phyloP scores from a whole-genome alignment of 37 sponge, comb jelly and placozoan genomes.

The Crambe crambe region DNA sequence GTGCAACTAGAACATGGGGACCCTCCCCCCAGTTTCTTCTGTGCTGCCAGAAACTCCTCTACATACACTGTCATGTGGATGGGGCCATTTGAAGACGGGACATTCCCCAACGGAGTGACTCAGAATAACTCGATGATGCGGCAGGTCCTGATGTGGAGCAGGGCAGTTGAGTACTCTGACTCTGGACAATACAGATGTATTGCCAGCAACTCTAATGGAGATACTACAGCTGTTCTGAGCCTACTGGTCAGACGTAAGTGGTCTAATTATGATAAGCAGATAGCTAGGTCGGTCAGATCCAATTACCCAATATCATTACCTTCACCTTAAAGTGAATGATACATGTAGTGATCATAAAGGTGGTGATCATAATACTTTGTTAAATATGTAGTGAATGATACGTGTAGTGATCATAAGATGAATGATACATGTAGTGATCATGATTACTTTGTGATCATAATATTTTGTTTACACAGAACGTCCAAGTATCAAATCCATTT shows the following conservation, averaged over 20 bases:
- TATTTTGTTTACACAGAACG: constrained; percentile 15
- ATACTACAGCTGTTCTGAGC: neutral
- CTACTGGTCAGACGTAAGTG: no score
- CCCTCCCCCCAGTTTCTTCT: constrained; percentile 9
- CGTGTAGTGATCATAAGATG: no score
- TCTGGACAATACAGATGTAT: constrained; percentile 12
- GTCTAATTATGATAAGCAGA: no score
- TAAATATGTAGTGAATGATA: no score
- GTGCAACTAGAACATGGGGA: neutral
- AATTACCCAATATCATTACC: no score
- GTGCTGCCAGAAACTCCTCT: constrained; percentile 11
- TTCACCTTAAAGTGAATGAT: no score
- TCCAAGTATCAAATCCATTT: constrained; percentile 10
- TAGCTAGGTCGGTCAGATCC: no score
- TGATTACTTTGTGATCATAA: no score
- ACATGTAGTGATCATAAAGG: no score
- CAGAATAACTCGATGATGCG: neutral
- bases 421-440: no score
- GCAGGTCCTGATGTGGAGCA: constrained; percentile 27
- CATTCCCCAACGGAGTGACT: neutral
- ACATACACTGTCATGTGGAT: constrained; percentile 3
- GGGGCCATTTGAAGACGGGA: neutral
- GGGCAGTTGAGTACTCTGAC: constrained; percentile 14
- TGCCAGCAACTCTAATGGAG: neutral
- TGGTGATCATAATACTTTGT: no score